Evolutionary conservation across 2,888 invertebrate species (phyloP).

Genomic region (Ochropleura leucogaster): DNA sequence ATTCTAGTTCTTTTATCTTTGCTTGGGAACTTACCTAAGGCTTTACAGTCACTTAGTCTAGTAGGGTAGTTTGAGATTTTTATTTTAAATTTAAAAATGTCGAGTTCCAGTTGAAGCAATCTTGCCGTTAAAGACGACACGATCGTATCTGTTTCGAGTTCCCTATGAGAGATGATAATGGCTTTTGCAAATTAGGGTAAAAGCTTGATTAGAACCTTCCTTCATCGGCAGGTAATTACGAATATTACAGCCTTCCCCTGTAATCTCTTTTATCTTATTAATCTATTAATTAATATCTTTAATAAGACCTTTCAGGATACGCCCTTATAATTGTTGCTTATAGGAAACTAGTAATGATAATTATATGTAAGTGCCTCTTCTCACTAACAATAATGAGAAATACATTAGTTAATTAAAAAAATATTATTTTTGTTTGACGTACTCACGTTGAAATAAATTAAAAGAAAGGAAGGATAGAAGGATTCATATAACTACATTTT

Average conservation of each 20-base stretch:
- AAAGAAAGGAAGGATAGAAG: neutral
- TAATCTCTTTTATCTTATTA: slow-evolving; percentile 36
- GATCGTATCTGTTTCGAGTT: slow-evolving; percentile 11
- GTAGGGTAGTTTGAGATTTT: slow-evolving; percentile 12
- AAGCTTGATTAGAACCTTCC: slow-evolving; percentile 5
- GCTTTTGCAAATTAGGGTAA: slow-evolving; percentile 30
- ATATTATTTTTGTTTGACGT: neutral
- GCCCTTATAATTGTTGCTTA: slow-evolving; percentile 1
- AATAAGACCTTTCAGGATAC: neutral
- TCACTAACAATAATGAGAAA: neutral
- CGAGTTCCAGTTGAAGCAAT: neutral
- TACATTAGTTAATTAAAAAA: neutral
- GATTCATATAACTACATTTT: neutral
- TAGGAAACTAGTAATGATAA: slow-evolving; percentile 9
- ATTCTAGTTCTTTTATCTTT: slow-evolving; percentile 34
- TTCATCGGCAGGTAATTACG: slow-evolving; percentile 17
- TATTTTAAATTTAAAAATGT: neutral
- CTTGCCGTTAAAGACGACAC: neutral
- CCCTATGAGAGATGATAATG: neutral
- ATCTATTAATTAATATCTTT: slow-evolving; percentile 38
- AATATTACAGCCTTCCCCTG: slow-evolving; percentile 19
- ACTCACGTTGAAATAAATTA: neutral
- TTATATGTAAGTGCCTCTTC: neutral
- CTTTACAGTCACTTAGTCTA: neutral
- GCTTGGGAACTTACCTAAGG: slow-evolving; percentile 7